phyloP scores from a whole-genome alignment of 2,888 invertebrate species.

The Silvanus unidentatus region DNA sequence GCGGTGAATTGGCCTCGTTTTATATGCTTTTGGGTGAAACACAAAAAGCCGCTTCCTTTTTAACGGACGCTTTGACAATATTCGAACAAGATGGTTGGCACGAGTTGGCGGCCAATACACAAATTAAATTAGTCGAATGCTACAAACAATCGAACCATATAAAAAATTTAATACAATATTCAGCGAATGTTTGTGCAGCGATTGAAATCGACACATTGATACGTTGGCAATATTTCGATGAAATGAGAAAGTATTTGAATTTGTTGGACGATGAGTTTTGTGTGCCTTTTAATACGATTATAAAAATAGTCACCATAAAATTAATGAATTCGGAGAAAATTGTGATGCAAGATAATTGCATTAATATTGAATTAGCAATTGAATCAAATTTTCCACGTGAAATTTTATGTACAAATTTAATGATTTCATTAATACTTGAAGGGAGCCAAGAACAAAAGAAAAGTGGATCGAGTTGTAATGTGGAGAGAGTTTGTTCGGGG shows the following conservation, averaged over 20 bases:
- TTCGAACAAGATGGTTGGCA: slow-evolving; percentile 86
- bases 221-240: slow-evolving; percentile 64
- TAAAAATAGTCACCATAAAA: slow-evolving; percentile 43
- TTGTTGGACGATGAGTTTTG: slow-evolving; percentile 36
- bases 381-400: slow-evolving; percentile 61
- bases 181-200: slow-evolving; percentile 74
- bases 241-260: slow-evolving; percentile 60
- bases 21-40: slow-evolving; percentile 82
- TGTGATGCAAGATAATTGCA: slow-evolving; percentile 54
- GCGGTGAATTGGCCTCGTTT: slow-evolving; percentile 83
- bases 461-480: background rate
- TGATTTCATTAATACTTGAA: slow-evolving; percentile 50
- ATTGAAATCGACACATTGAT: slow-evolving; percentile 64
- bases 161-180: slow-evolving; percentile 56
- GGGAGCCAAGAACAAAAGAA: slow-evolving; percentile 26
- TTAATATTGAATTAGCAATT: slow-evolving; percentile 52
- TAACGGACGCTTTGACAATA: slow-evolving; percentile 78
- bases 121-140: slow-evolving; percentile 77
- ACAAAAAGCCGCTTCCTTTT: slow-evolving; percentile 83
- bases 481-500: slow-evolving; percentile 44
- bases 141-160: slow-evolving; percentile 74
- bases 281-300: slow-evolving; percentile 45
- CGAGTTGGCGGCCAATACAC: slow-evolving; percentile 73
- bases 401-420: slow-evolving; percentile 57
- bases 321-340: slow-evolving; percentile 37